A percentile compares a stretch with the other conserved stretches of the same genome.
Conservation (phyloP, 2,888 invertebrate species). For the Eubasilissa splendida region DNA sequence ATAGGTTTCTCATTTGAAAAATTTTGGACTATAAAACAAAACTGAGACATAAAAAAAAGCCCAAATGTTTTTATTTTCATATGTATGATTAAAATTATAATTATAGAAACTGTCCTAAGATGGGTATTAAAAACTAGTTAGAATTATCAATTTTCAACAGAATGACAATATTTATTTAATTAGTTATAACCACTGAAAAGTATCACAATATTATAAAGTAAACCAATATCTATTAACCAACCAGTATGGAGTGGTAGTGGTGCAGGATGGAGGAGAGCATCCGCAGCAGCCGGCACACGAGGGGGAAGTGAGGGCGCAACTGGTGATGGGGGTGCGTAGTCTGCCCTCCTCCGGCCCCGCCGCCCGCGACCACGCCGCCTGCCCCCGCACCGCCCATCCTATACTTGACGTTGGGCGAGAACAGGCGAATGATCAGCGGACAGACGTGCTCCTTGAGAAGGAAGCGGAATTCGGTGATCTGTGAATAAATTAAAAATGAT, state of each 20-base stretch:
- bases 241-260: constrained; percentile 92
- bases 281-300: constrained; percentile 93
- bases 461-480: constrained; percentile 96
- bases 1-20: no score
- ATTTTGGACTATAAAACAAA: no score
- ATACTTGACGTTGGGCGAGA: constrained; percentile 99
- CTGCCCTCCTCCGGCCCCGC: constrained; percentile 48
- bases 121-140: no score
- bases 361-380: constrained; percentile 10
- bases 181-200: not conserved
- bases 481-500: constrained; percentile 61
- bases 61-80: no score
- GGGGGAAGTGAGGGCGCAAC: constrained; percentile 96
- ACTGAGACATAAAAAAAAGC: no score
- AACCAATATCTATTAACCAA: constrained; percentile 65
- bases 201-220: not conserved
- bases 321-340: constrained; percentile 74
- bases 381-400: constrained; percentile 65
- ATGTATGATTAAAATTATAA: no score
- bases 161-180: not conserved
- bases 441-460: constrained; percentile 97
- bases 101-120: no score
- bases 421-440: constrained; percentile 97
- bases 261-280: constrained; percentile 95
- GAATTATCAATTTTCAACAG: not conserved